Evolutionary conservation across 2,888 invertebrate genomes (phyloP).

Genomic region (Eristalinus aeneus): DNA sequence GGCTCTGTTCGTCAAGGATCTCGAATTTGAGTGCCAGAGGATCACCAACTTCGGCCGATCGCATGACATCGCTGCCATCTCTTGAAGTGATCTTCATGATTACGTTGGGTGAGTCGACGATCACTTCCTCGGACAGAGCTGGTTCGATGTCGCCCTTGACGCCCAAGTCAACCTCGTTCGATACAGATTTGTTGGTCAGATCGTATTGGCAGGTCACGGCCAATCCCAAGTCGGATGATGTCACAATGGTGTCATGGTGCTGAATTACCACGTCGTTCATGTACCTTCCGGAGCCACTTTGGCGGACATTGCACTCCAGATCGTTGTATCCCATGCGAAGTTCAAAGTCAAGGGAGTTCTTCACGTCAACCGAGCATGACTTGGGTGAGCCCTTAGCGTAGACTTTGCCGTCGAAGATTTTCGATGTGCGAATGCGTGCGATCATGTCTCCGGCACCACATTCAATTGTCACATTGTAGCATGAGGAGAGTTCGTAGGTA

Average conservation of each 20-base stretch:
- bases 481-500: conserved; percentile 95
- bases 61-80: conserved; percentile 90
- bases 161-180: conserved; percentile 93
- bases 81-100: conserved; percentile 95
- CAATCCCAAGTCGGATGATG: conserved; percentile 94
- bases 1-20: conserved; percentile 94
- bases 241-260: conserved; percentile 96
- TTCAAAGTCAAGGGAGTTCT: conserved; percentile 93
- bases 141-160: conserved; percentile 93
- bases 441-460: conserved; percentile 96
- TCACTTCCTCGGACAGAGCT: conserved; percentile 92
- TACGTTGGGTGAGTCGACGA: conserved; percentile 96
- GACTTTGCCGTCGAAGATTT: conserved; percentile 95
- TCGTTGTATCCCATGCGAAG: conserved; percentile 95
- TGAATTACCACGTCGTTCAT: conserved; percentile 96
- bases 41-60: conserved; percentile 95
- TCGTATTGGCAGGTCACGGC: conserved; percentile 97
- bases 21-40: conserved; percentile 94
- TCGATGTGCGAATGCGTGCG: conserved; percentile 94
- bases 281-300: conserved; percentile 91
- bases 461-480: conserved; percentile 96
- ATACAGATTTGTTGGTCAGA: conserved; percentile 94
- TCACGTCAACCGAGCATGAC: conserved; percentile 94
- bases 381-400: conserved; percentile 97
- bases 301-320: conserved; percentile 94